These are phyloP conservation scores for Phrixothrix hirtus DNA, from an alignment of 2,888 invertebrate species.

Conservation along the genomic window DNA sequence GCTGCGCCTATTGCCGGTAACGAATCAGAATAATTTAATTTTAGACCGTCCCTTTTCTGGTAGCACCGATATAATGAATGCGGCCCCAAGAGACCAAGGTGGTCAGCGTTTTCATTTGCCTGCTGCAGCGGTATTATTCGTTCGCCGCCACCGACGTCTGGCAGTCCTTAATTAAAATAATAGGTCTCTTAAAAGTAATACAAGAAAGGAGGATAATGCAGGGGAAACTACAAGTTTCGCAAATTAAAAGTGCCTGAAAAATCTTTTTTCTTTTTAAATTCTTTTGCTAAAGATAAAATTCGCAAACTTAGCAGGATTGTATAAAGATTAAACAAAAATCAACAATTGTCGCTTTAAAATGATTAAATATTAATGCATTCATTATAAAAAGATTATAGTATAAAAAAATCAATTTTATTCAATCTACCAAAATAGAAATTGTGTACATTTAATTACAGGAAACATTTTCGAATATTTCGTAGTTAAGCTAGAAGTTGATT, in stretches of 20 bases:
- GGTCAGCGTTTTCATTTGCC: conserved; percentile 31
- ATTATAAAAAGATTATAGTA: too few species aligned
- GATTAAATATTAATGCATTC: too few species aligned
- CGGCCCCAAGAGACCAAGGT: conserved; percentile 25
- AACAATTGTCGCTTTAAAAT: neutral
- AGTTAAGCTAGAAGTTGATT: too few species aligned
- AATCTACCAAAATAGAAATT: too few species aligned
- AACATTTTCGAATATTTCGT: too few species aligned
- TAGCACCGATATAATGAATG: conserved; percentile 30
- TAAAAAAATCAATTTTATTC: too few species aligned
- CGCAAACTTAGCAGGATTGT: neutral
- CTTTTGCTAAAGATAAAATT: neutral
- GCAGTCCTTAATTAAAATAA: conserved; percentile 29
- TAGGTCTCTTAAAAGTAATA: conserved; percentile 13
- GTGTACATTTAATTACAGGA: too few species aligned
- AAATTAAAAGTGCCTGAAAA: neutral
- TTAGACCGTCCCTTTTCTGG: conserved; percentile 29
- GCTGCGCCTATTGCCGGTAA: conserved; percentile 27
- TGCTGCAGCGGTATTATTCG: conserved; percentile 18
- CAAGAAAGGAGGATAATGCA: conserved; percentile 6
- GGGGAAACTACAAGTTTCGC: conserved; percentile 1
- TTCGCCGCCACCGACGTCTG: conserved; percentile 2
- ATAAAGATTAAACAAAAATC: neutral
- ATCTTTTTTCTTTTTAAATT: neutral
- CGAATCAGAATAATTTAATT: conserved; percentile 34